phyloP scores from a whole-genome alignment of 2,797 vertebrate genomes.

The Holocentrus rufus region DNA sequence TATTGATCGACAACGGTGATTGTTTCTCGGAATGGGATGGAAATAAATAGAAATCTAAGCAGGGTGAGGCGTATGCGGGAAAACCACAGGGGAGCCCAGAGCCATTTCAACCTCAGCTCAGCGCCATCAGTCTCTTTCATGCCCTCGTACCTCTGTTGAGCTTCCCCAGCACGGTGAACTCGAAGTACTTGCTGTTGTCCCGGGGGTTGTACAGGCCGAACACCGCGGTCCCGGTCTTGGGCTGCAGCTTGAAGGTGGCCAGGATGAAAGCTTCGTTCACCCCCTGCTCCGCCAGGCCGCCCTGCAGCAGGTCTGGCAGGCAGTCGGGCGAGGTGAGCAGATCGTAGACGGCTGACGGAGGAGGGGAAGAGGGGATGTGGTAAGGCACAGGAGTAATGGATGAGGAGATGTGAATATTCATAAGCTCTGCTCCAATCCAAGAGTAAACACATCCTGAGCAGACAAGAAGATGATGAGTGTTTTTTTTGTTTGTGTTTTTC shows the following conservation, averaged over 20 bases:
- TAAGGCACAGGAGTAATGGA: slow-evolving; percentile 54
- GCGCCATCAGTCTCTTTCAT: not conserved
- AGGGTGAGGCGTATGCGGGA: not conserved
- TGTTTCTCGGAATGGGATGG: not conserved
- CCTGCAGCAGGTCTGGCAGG: slow-evolving; percentile 87
- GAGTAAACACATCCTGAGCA: slow-evolving; percentile 55
- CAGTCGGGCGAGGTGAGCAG: slow-evolving; percentile 92
- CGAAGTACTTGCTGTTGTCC: slow-evolving; percentile 96
- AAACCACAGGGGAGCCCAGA: not conserved
- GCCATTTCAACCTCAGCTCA: too few species aligned
- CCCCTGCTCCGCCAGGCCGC: slow-evolving; percentile 85
- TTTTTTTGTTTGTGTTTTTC: too few species aligned
- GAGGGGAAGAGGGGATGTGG: slow-evolving; percentile 14
- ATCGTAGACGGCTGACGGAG: slow-evolving; percentile 88
- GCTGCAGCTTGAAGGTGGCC: slow-evolving; percentile 90
- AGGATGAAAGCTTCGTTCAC: slow-evolving; percentile 91
- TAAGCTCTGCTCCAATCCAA: slow-evolving; percentile 30
- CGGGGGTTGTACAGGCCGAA: slow-evolving; percentile 90
- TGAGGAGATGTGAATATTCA: slow-evolving; percentile 65
- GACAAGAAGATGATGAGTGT: slow-evolving; percentile 39
- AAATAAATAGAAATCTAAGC: not conserved
- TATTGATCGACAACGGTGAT: not conserved
- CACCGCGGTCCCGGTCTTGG: slow-evolving; percentile 80
- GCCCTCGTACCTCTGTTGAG: slow-evolving; percentile 91
- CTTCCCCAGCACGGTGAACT: slow-evolving; percentile 93